These are phyloP conservation scores for Ceuthmochares aereus DNA, from an alignment of 2,113 vertebrate species.

Conservation along the genomic window DNA sequence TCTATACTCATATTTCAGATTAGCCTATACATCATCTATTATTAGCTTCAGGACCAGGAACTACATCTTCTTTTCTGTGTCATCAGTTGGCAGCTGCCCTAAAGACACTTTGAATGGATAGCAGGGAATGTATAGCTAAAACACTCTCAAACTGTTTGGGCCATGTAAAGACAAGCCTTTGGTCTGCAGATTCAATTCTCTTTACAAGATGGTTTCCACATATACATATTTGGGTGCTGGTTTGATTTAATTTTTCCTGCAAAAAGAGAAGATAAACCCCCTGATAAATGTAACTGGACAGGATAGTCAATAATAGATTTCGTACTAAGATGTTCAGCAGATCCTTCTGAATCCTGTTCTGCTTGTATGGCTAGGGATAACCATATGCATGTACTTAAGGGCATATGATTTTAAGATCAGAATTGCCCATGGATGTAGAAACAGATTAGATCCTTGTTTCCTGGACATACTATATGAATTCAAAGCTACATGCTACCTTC, in stretches of 20 bases:
- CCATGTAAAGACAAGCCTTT: neutral
- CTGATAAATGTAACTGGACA: neutral
- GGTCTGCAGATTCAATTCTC: neutral
- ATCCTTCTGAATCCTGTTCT: neutral
- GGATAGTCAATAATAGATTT: neutral
- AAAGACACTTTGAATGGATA: neutral
- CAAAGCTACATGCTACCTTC: neutral
- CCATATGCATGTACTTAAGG: neutral
- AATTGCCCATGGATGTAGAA: neutral
- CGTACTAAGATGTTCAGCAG: neutral
- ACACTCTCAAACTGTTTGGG: neutral
- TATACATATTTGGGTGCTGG: accelerated
- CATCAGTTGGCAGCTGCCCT: neutral
- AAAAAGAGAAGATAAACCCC: neutral
- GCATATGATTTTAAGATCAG: neutral
- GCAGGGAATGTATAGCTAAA: neutral
- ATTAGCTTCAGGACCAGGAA: neutral
- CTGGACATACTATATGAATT: neutral
- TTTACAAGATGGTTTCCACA: neutral
- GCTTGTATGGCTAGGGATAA: neutral
- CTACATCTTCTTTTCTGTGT: neutral
- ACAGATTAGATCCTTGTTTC: neutral
- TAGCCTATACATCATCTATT: neutral
- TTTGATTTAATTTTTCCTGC: neutral
- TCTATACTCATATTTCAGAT: neutral